Evolutionary conservation across 2,888 invertebrate genomes (phyloP), one percentile per base, ranked within the genome.

Genomic region (Amblyjoppa fuscipennis): DNA sequence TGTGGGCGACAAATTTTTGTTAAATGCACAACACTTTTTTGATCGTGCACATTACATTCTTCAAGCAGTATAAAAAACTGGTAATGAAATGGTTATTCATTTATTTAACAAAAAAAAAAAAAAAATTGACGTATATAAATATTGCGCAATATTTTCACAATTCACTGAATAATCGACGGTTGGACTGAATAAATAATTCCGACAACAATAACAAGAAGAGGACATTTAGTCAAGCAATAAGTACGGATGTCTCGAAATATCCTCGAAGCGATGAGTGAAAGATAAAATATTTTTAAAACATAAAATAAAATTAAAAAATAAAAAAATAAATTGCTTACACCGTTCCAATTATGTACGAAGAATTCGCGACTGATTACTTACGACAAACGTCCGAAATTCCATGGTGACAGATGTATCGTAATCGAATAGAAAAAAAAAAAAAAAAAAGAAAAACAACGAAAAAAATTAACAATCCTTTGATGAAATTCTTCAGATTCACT

Each of bases 331-430:
- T 2, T n/a, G 3, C 31, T 13, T 61, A 61, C 31, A 61, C 0
- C 5, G 4, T 31, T 16, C 11, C 3, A 38, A n/a, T 34, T n/a
- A 7, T 20, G 56, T n/a, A 59, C 11, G 13, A 69, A 4, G 45
- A 11, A 7, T 20, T 68, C 70, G 20, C 20, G n/a, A 41, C 28
- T 3, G 41, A 45, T 45, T 69, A 91, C 93, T 93, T 89, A 93
- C 93, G 41, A 93, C 68, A 84, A 93, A 91, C 4, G 91, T 91
- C 13, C 91, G 91, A 81, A 91, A 91, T 83, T 93, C 92, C 93
- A 93, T 93, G 84, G 9, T 79, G 69, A 64, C 28, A 11, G 53
- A 61, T 41, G 53, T 69, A 49, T 68, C 49, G 20, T 16, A 2
- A 49, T 49, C 20, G 64, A 53, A 20, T 34, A n/a, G 49, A 71